Conservation (phyloP, 2,888 invertebrate species). For the Noctua pronuba region DNA sequence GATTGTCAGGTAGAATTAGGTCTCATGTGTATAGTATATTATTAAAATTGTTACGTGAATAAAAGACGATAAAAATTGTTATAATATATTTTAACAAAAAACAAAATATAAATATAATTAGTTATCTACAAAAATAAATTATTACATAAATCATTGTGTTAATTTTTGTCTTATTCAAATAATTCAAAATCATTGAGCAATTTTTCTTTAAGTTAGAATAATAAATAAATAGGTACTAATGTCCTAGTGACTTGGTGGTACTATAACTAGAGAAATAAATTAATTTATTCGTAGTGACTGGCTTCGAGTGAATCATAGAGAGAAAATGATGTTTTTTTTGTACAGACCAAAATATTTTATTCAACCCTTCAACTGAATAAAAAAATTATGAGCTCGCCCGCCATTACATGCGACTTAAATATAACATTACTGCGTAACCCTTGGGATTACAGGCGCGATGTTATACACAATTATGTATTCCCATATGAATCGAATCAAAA, state of each 20-base stretch:
- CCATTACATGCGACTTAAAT: background rate
- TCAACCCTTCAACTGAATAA: background rate
- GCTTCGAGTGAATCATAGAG: constrained; percentile 69
- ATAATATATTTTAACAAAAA: constrained; percentile 49
- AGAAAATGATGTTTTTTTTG: background rate
- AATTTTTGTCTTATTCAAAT: constrained; percentile 9
- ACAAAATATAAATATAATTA: constrained; percentile 50
- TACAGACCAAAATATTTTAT: background rate
- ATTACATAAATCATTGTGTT: constrained; percentile 31
- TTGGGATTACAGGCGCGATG: background rate
- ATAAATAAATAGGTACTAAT: constrained; percentile 68
- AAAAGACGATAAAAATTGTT: constrained; percentile 7
- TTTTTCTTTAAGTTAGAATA: constrained; percentile 10
- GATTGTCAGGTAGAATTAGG: no score
- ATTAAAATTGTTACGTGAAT: no score
- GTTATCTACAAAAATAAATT: constrained; percentile 43
- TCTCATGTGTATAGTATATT: no score
- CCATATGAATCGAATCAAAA: constrained; percentile 71
- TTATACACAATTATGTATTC: background rate
- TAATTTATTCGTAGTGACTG: constrained; percentile 54
- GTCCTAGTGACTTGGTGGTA: constrained; percentile 83
- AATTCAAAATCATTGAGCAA: constrained; percentile 35
- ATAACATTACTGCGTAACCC: background rate
- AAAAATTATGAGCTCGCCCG: background rate
- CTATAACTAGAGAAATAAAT: constrained; percentile 64